Percentiles rank a stretch among this genome's conserved stretches.
phyloP scores from a whole-genome alignment of 2,797 vertebrate genomes.

The Coluber constrictor region DNA sequence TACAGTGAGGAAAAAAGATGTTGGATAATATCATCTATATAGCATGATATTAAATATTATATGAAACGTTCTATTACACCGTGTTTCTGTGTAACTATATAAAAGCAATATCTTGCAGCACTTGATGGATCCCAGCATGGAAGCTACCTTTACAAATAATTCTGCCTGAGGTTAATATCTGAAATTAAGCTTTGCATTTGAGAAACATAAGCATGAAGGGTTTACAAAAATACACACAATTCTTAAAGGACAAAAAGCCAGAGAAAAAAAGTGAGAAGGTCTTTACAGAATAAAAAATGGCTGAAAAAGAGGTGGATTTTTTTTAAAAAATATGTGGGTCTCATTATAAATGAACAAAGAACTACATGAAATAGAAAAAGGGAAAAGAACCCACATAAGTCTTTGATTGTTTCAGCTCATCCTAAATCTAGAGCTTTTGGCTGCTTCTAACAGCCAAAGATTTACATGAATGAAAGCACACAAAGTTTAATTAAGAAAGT shows the following conservation, averaged over 20 bases:
- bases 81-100: neutral
- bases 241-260: neutral
- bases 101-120: neutral
- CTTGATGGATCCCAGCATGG: neutral
- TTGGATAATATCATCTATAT: neutral
- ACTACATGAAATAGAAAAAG: conserved; percentile 10
- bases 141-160: neutral
- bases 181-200: neutral
- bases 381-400: conserved; percentile 16
- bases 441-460: conserved; percentile 7
- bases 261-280: neutral
- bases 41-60: neutral
- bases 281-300: neutral
- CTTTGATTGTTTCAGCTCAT: conserved; percentile 17
- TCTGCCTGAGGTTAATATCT: neutral
- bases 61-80: neutral
- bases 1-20: neutral
- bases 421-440: conserved; percentile 5
- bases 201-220: neutral
- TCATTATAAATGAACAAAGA: conserved; percentile 27
- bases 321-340: neutral
- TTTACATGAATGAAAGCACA: conserved; percentile 12
- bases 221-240: neutral
- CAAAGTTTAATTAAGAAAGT: neutral
- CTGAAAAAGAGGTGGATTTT: neutral